Conservation (phyloP, 2,888 invertebrate species). For the Agrochola litura region DNA sequence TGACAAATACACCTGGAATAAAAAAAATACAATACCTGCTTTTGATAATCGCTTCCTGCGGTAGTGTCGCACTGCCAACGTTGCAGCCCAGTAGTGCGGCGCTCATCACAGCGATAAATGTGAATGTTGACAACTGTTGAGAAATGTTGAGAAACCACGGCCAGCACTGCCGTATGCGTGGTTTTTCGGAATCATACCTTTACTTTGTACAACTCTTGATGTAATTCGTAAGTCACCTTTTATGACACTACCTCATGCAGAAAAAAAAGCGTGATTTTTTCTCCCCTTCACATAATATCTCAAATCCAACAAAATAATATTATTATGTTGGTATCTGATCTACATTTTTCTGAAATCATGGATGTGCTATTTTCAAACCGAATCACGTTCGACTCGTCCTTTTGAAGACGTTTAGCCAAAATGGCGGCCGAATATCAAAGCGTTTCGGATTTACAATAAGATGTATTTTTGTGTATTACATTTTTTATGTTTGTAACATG, state of each 20-base stretch:
- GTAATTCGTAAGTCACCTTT: background rate
- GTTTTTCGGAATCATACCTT: no score
- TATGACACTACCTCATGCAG: background rate
- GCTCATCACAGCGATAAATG: no score
- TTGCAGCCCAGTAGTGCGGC: no score
- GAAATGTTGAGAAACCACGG: no score
- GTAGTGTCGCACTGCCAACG: no score
- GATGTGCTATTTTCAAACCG: constrained; percentile 51
- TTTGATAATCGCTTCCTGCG: no score
- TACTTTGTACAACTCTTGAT: background rate
- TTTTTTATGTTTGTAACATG: constrained; percentile 44
- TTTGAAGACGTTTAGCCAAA: constrained; percentile 65
- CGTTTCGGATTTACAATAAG: constrained; percentile 45
- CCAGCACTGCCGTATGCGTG: no score
- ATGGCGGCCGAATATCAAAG: constrained; percentile 60
- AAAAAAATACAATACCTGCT: no score
- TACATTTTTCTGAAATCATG: constrained; percentile 33
- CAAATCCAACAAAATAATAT: constrained; percentile 12
- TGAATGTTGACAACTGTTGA: no score
- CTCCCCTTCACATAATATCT: background rate
- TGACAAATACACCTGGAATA: no score
- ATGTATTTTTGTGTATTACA: constrained; percentile 34
- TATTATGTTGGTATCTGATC: constrained; percentile 13
- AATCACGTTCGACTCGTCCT: constrained; percentile 62
- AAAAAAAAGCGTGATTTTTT: background rate